phyloP scores from a whole-genome alignment of 2,113 vertebrate genomes.

The Callaeas wilsoni region DNA sequence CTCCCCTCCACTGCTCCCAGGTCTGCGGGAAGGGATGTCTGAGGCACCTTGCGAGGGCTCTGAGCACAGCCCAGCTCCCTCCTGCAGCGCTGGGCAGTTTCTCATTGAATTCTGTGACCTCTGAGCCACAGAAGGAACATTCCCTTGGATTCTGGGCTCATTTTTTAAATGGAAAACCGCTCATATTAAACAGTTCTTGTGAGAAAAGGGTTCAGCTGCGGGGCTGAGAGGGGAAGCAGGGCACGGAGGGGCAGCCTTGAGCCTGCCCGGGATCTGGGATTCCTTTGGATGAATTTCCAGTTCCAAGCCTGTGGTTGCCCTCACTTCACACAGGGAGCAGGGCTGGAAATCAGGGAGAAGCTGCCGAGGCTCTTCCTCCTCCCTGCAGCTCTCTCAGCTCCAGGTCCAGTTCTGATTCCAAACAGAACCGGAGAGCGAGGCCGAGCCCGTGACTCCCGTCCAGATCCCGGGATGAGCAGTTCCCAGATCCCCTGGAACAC shows the following conservation, averaged over 20 bases:
- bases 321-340: background rate
- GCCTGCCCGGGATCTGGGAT: background rate
- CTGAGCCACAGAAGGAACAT: background rate
- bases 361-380: background rate
- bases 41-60: background rate
- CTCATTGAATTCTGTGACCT: background rate
- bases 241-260: background rate
- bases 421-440: too few species aligned
- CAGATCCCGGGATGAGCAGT: too few species aligned
- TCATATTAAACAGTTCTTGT: background rate
- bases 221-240: background rate
- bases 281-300: background rate
- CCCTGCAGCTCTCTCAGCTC: background rate
- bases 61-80: background rate
- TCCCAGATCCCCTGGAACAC: too few species aligned
- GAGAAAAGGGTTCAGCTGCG: background rate
- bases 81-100: rapidly evolving
- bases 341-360: background rate
- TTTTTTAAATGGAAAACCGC: background rate
- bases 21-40: background rate
- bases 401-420: background rate
- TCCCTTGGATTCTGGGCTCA: rapidly evolving
- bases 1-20: background rate
- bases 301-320: background rate
- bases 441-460: too few species aligned